phyloP scores from a whole-genome alignment of 2,113 vertebrate species.

The Ibidorhyncha struthersii region DNA sequence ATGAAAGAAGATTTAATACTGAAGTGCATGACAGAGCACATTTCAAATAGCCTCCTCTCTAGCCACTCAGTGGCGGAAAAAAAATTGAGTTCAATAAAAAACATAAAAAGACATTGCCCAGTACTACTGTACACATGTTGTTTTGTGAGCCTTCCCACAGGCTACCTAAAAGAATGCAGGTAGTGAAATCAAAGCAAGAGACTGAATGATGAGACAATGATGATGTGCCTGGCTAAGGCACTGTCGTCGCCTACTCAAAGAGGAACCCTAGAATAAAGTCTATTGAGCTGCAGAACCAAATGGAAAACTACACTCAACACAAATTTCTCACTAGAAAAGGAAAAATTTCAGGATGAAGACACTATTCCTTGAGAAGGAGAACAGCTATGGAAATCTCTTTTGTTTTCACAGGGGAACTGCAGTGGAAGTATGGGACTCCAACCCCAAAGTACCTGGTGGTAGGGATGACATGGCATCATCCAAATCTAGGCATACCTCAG shows the following conservation, averaged over 20 bases:
- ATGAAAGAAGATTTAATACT: neutral
- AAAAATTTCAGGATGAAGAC: neutral
- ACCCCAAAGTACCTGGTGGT: neutral
- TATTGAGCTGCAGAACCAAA: neutral
- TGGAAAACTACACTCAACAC: neutral
- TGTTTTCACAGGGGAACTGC: neutral
- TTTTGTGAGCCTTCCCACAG: neutral
- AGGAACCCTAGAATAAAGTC: neutral
- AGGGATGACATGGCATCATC: neutral
- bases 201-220: neutral
- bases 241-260: rapidly evolving
- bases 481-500: neutral
- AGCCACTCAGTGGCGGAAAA: neutral
- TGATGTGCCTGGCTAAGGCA: neutral
- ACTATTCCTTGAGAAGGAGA: neutral
- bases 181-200: neutral
- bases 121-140: neutral
- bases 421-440: neutral
- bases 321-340: neutral
- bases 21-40: neutral
- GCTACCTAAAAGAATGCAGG: neutral
- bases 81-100: neutral
- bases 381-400: neutral
- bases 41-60: neutral
- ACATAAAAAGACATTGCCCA: neutral